Evolutionary conservation across 2,797 vertebrate species (phyloP), one percentile per base, ranked within the genome.

Genomic region (Pangasius sanitwongsei): DNA sequence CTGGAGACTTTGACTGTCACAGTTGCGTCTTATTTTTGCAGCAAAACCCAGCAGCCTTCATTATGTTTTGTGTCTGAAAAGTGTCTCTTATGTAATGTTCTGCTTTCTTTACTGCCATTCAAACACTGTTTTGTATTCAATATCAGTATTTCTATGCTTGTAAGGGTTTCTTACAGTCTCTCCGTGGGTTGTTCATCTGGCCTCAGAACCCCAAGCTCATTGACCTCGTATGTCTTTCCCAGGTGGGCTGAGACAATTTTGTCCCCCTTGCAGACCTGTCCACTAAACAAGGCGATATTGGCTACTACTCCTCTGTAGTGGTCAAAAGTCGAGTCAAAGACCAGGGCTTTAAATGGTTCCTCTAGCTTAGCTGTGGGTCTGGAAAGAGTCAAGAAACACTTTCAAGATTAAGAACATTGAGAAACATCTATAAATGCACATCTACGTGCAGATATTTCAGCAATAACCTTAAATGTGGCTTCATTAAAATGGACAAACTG

Each of bases 251-350:
- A 98, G 74, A 96, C 89, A 50, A 99, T 96, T 93, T 94, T 96
- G 93, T 98, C 96, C 50, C 98, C 98, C 92, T 97, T 98, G 86
- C 91, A 94, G 92, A 99, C 95, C 81, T 93, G 92, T 34, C 99
- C 99, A 70, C 97, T 97, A 86, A 98, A 97, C 53, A 99, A 91
- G 0, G 98, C 97, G 11, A 99, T 93, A 91, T 97, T 99, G 86
- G 98, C 97, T 92, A 99, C 90, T 31, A 99, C 97, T 4, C 98
- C 99, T 94, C 98, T 96, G 83, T 98, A 99, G 90, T 97, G 97
- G 93, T 99, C 97, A 88, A 98, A 99, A 34, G 94, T 97, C 20
- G 98, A 99, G 92, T 99, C 99, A 91, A 99, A 99, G 53, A 99
- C 97, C 65, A 99, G 96, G 28, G 98, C 98, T 94, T 96, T 98